Base-by-base conservation (phyloP, 2,113 vertebrate species). In the Istiophorus platypterus region DNA sequence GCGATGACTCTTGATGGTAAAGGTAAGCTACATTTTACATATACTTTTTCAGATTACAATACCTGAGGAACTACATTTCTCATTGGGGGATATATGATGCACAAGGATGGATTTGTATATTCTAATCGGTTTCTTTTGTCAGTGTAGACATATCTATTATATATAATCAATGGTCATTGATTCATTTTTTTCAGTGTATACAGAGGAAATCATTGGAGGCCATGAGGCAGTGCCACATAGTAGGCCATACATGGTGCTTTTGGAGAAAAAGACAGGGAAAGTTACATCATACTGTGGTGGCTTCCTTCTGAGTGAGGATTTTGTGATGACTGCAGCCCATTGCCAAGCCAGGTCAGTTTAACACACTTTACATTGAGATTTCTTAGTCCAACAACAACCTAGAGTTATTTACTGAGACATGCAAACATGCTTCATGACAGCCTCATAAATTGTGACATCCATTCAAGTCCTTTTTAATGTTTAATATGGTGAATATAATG, bases 241-340 rank as follows among this genome's bases (percentile, higher is more conserved):
- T 70, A 78, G 81, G 15, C 90, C 93, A 0, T 93, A 92, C 84
- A 94, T 94, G 92, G 93, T 71, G 7, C 66, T 88, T 54, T 5
- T 94, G 52, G 2, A 27, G 27, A 0, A 0, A 7, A 7, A 1
- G 0, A 0, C 0, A 0, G 0, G 11, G 0, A 0, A 2, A 11
- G 9, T 10, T 5, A 0, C 0, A 1, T 14, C 0, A 0, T 0
- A 15, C 64, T 95, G 94, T 18, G 91, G 37, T 9, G 94, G 91
- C 27, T 92, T 95, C 26, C 85, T 95, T 27, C 34, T 94, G 47
- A 91, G 31, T 24, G 39, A 89, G 13, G 85, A 94, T 11, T 93
- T 90, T 74, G 92, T 95, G 79, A 63, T 93, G 82, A 94, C 92
- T 11, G 93, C 93, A 0, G 93, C 94, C 64, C 93, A 94, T 76